These are phyloP conservation scores for Hypotaenidia okinawae DNA, from an alignment of 2,797 vertebrate species.

Conservation along the genomic window DNA sequence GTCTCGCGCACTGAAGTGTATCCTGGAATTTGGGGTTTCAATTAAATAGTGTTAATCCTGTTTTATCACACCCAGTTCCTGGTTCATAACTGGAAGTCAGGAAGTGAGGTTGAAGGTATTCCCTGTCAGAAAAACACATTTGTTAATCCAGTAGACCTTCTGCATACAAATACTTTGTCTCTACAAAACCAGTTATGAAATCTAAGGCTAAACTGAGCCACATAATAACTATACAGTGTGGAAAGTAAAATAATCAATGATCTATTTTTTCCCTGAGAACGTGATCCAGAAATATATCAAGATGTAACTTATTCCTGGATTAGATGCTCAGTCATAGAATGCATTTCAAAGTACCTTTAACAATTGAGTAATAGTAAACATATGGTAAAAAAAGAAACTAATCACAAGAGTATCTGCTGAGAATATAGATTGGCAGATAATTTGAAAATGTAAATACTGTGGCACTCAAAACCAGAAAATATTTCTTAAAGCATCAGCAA, in stretches of 20 bases:
- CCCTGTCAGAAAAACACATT: background rate
- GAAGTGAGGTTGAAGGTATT: background rate
- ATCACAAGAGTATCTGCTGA: background rate
- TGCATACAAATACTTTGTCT: background rate
- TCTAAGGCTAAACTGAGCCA: background rate
- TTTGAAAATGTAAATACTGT: conserved; percentile 5
- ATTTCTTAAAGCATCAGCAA: background rate
- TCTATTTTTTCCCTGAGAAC: background rate
- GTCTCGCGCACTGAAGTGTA: background rate
- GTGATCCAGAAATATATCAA: background rate
- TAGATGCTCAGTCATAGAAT: background rate
- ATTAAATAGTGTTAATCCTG: background rate
- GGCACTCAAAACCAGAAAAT: background rate
- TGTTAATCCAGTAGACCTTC: background rate
- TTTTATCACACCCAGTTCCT: background rate
- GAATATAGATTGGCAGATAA: background rate
- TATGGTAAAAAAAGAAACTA: conserved; percentile 38
- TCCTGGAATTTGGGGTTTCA: background rate
- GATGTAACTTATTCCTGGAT: background rate
- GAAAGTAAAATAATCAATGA: background rate
- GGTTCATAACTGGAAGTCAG: background rate
- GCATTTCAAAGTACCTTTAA: conserved; percentile 13
- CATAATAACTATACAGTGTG: background rate
- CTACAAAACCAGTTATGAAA: background rate
- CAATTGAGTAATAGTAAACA: conserved; percentile 6